Base-by-base conservation (phyloP, 2,113 vertebrate genomes). In the Labeo catla region DNA sequence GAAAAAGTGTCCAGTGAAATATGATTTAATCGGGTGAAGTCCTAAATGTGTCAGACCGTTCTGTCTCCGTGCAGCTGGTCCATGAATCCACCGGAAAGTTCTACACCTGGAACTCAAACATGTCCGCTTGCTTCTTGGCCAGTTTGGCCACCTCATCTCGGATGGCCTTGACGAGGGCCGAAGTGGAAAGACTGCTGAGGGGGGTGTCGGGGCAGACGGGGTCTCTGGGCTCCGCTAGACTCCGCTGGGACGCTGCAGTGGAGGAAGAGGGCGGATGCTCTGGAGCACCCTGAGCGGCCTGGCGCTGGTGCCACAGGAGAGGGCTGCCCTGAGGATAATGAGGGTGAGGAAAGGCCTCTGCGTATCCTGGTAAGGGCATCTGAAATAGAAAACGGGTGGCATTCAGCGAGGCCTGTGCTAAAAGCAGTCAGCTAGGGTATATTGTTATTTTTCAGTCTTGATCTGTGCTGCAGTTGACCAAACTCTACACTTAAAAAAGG, bases 131-230 rank as follows among this genome's bases (percentile, higher is more conserved):
- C 91, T 98, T 99, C 94, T 97, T 98, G 15, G 98, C 98, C 93
- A 99, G 93, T 81, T 99, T 99, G 90, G 98, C 98, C 90, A 99
- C 98, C 87, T 99, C 98, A 86, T 98, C 97, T 1, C 98, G 93
- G 89, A 99, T 99, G 19, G 98, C 98, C 93, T 98, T 97, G 89
- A 99, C 97, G 0, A 99, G 95, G 45, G 98, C 97, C 0, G 98
- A 97, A 0, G 98, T 99, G 89, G 98, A 99, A 90, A 99, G 97
- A 92, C 96, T 98, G 94, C 95, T 97, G 90, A 98, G 93, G 15
- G 96, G 96, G 8, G 95, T 63, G 0, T 96, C 95, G 0, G 95
- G 90, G 0, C 96, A 95, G 89, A 93, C 92, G 87, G 90, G 85
- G 65, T 98, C 97, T 81, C 90, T 88, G 0, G 93, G 94, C 85